phyloP scores from a whole-genome alignment of 2,888 invertebrate genomes.

The Scrobipalpa atriplicella region DNA sequence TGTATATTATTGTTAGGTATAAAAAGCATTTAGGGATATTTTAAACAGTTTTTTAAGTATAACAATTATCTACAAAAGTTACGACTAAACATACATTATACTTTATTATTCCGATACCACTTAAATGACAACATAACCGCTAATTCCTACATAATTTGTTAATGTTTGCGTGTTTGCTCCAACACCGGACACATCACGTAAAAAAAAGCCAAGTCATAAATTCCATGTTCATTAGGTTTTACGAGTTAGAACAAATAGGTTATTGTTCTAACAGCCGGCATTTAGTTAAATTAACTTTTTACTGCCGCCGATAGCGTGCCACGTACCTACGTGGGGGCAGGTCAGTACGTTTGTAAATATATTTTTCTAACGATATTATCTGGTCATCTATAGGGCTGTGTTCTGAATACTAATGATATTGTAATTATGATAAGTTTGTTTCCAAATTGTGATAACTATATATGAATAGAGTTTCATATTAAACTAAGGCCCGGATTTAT shows the following conservation, averaged over 20 bases:
- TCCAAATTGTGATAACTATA: too few relatives aligned
- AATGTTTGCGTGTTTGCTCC: neutral
- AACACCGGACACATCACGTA: constrained; percentile 6
- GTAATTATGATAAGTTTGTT: too few relatives aligned
- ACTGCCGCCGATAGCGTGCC: constrained; percentile 50
- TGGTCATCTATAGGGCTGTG: constrained; percentile 42
- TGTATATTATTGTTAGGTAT: too few relatives aligned
- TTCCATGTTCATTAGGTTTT: constrained; percentile 16
- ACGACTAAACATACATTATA: neutral
- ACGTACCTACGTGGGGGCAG: neutral
- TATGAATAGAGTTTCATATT: too few relatives aligned
- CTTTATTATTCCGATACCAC: neutral
- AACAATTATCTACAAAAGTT: neutral
- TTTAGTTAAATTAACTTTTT: constrained; percentile 46
- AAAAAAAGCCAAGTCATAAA: constrained; percentile 12
- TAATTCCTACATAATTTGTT: constrained; percentile 5
- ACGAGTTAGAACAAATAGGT: constrained; percentile 27
- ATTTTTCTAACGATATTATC: constrained; percentile 46
- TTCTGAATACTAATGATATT: neutral
- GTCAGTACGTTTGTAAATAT: constrained; percentile 41
- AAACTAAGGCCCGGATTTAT: too few relatives aligned
- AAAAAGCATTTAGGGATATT: too few relatives aligned
- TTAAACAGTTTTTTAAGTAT: neutral
- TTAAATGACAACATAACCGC: constrained; percentile 8
- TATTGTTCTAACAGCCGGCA: constrained; percentile 36